Base-by-base conservation (phyloP, 2,888 invertebrate species). In the Carcina quercana region DNA sequence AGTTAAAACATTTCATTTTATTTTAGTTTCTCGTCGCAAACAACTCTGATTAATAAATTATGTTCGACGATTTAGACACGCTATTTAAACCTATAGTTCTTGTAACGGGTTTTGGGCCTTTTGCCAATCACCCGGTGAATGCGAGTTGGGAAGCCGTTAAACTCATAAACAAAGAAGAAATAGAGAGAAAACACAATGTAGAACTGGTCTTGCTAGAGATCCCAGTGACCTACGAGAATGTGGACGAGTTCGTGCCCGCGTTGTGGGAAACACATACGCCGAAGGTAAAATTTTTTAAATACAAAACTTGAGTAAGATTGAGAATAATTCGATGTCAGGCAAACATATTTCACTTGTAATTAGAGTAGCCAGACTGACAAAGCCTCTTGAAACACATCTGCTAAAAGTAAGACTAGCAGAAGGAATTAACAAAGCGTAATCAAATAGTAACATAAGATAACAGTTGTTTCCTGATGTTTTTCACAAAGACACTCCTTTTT, bases 81-180 rank as follows among this genome's bases (percentile, higher is more conserved):
- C 32, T 56, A 11, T 58, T 61, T 32, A 67, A 62, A 34, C 68
- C 67, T 3, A 68, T 82, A 40, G 78, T 89, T 24, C 49, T 91
- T 15, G 84, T 92, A 8, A 90, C 91, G 40, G 95, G 95, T 4
- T 95, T 95, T 70, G 94, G 94, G 1, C 94, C 94, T 1, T 95
- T 94, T 69, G 65, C 82, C 5, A 74, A 75, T 21, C 90, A 94
- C 56, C 69, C 73, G 13, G 75, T 91, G 6, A 95, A 95, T 63
- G 90, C 95, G 0, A 95, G 94, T 60, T 94, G 94, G 94, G 90
- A 92, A 61, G 89, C 91, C 3, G 94, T 94, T 0, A 88, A 89
- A 57, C 58, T 86, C 32, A 75, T 92, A 48, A 79, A 86, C 28
- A 79, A 86, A 42, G 63, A 80, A 21, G 67, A 82, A 41, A 58